Percentiles rank a stretch among this genome's conserved stretches.
phyloP scores from a whole-genome alignment of 2,888 invertebrate species.

The Oligia fasciuncula region DNA sequence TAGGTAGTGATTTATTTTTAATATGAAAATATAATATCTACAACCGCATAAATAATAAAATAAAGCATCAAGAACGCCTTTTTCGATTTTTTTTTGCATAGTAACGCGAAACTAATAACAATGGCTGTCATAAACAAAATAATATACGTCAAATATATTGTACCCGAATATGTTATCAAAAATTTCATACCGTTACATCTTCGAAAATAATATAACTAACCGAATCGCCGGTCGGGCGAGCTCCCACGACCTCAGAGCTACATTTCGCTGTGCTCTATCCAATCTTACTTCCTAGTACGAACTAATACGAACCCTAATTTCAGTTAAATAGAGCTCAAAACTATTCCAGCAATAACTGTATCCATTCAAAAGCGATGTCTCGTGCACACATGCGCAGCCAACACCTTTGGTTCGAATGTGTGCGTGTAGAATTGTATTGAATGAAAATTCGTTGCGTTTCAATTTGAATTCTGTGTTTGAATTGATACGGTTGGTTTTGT shows the following conservation, averaged over 20 bases:
- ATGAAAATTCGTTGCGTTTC: slow-evolving; percentile 66
- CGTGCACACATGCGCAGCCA: slow-evolving; percentile 80
- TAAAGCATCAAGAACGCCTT: slow-evolving; percentile 20
- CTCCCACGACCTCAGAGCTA: slow-evolving; percentile 88
- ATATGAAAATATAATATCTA: slow-evolving; percentile 8
- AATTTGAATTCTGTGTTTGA: slow-evolving; percentile 67
- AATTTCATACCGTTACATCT: slow-evolving; percentile 82
- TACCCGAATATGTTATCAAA: slow-evolving; percentile 81
- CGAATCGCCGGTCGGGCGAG: slow-evolving; percentile 80
- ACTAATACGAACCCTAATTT: slow-evolving; percentile 71
- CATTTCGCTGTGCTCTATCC: slow-evolving; percentile 87
- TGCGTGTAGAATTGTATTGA: slow-evolving; percentile 73
- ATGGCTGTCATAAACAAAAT: slow-evolving; percentile 62
- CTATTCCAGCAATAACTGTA: slow-evolving; percentile 68
- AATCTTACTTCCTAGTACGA: slow-evolving; percentile 87
- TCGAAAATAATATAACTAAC: slow-evolving; percentile 84
- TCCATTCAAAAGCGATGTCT: slow-evolving; percentile 86
- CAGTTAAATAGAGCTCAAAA: slow-evolving; percentile 69
- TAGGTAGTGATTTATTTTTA: slow-evolving; percentile 6
- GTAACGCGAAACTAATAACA: slow-evolving; percentile 59
- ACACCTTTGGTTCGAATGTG: slow-evolving; percentile 77
- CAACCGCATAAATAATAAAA: slow-evolving; percentile 8
- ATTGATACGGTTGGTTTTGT: slow-evolving; percentile 70
- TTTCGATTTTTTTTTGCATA: slow-evolving; percentile 37
- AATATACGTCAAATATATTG: slow-evolving; percentile 67